Evolutionary conservation across 2,797 vertebrate genomes (phyloP).

Genomic region (Nannoperca obscura): DNA sequence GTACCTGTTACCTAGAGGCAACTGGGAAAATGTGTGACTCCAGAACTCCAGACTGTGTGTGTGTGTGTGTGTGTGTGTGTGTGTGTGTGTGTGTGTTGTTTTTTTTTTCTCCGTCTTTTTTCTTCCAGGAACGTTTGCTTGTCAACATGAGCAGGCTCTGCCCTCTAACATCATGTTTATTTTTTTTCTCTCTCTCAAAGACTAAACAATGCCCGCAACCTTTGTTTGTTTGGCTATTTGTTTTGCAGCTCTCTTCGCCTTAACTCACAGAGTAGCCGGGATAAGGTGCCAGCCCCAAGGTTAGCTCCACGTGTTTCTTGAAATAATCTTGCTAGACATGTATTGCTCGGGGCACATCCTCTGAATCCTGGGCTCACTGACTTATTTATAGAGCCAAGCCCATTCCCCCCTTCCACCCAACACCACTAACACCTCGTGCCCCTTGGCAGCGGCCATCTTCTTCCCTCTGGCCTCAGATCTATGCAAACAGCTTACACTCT

Average conservation of each 20-base stretch:
- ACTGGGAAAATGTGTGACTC: conserved; percentile 68
- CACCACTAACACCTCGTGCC: conserved; percentile 57
- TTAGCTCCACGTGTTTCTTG: conserved; percentile 96
- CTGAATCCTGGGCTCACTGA: conserved; percentile 79
- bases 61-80: conserved; percentile 44
- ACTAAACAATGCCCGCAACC: conserved; percentile 87
- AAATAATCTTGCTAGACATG: conserved; percentile 88
- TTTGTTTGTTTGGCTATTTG: conserved; percentile 94
- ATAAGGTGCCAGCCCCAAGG: conserved; percentile 98
- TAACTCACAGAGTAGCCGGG: conserved; percentile 98
- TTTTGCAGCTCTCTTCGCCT: conserved; percentile 99
- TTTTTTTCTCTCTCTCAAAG: conserved; percentile 42
- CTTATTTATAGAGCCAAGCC: conserved; percentile 80
- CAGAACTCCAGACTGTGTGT: conserved; percentile 57
- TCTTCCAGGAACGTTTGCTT: conserved; percentile 87
- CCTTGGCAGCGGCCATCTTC: conserved; percentile 48
- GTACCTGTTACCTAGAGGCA: not conserved
- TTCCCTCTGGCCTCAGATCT: conserved; percentile 53
- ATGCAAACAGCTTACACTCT: conserved; percentile 69
- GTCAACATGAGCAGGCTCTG: conserved; percentile 85
- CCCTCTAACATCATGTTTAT: conserved; percentile 85
- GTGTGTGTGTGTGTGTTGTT: conserved; percentile 61
- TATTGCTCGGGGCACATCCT: conserved; percentile 84
- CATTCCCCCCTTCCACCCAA: conserved; percentile 20
- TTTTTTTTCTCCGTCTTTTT: conserved; percentile 82